Conservation (phyloP, 2,888 invertebrate genomes). For the Amphipoea lucens region DNA sequence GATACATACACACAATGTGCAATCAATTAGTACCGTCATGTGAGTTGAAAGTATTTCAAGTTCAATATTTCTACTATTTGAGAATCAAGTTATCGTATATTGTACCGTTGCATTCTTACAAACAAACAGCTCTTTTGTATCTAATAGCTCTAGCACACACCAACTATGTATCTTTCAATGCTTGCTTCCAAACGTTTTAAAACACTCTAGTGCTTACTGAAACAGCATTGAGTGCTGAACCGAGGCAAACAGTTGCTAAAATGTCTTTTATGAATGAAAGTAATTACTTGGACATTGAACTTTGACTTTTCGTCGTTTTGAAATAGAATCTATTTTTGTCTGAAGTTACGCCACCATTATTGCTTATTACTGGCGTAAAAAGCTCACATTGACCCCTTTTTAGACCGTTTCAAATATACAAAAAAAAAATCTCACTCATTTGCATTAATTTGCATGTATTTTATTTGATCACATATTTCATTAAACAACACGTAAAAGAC, state of each 20-base stretch:
- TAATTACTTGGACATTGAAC: slow-evolving; percentile 41
- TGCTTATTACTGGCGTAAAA: slow-evolving; percentile 21
- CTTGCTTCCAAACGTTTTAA: background rate
- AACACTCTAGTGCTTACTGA: background rate
- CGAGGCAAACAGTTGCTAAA: background rate
- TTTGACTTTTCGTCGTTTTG: slow-evolving; percentile 44
- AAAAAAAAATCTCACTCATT: background rate
- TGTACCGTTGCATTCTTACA: slow-evolving; percentile 41
- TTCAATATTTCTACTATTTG: slow-evolving; percentile 57
- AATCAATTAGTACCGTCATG: slow-evolving; percentile 49
- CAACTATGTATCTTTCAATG: slow-evolving; percentile 18
- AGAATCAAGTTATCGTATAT: slow-evolving; percentile 48
- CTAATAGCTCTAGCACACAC: slow-evolving; percentile 15
- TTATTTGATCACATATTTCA: slow-evolving; percentile 3
- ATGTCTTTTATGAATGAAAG: slow-evolving; percentile 46
- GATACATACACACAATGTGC: slow-evolving; percentile 29
- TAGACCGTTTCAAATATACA: background rate
- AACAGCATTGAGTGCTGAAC: slow-evolving; percentile 18
- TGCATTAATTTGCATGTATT: slow-evolving; percentile 8
- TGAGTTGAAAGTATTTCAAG: slow-evolving; percentile 66
- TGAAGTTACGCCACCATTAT: slow-evolving; percentile 13
- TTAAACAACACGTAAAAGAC: background rate
- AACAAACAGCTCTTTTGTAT: slow-evolving; percentile 12
- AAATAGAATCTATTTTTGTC: slow-evolving; percentile 36
- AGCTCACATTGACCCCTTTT: slow-evolving; percentile 41